These are phyloP conservation scores for Anhinga rufa DNA, from an alignment of 2,113 vertebrate species.

Conservation along the genomic window DNA sequence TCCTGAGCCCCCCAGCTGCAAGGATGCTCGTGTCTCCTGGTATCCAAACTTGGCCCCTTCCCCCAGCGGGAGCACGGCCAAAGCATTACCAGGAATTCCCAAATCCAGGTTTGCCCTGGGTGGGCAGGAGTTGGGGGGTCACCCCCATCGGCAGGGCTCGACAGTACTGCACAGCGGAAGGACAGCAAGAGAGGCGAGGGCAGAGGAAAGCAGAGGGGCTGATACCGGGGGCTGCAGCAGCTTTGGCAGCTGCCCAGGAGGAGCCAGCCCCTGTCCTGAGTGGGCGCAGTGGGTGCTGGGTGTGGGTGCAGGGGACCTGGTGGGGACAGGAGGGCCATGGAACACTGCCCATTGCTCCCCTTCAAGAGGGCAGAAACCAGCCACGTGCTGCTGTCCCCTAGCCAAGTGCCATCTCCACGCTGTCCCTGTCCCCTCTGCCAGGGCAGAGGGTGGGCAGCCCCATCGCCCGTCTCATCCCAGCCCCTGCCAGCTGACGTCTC, in stretches of 20 bases:
- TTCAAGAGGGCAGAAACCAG: background rate
- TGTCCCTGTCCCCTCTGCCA: background rate
- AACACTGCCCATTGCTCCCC: background rate
- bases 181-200: background rate
- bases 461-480: background rate
- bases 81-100: background rate
- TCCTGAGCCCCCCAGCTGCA: accelerated
- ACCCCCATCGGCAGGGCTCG: background rate
- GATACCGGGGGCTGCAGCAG: background rate
- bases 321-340: background rate
- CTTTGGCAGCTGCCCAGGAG: background rate
- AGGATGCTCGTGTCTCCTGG: background rate
- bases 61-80: accelerated
- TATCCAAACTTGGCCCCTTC: background rate
- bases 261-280: background rate
- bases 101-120: accelerated
- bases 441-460: background rate
- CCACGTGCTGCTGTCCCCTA: accelerated
- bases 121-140: background rate
- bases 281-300: accelerated
- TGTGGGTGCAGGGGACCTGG: background rate
- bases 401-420: background rate
- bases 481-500: background rate
- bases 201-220: constrained; percentile 18
- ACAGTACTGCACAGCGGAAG: accelerated